Evolutionary conservation across 2,113 vertebrate species (phyloP), one percentile per base, ranked within the genome.

Genomic region (Tetrax tetrax): DNA sequence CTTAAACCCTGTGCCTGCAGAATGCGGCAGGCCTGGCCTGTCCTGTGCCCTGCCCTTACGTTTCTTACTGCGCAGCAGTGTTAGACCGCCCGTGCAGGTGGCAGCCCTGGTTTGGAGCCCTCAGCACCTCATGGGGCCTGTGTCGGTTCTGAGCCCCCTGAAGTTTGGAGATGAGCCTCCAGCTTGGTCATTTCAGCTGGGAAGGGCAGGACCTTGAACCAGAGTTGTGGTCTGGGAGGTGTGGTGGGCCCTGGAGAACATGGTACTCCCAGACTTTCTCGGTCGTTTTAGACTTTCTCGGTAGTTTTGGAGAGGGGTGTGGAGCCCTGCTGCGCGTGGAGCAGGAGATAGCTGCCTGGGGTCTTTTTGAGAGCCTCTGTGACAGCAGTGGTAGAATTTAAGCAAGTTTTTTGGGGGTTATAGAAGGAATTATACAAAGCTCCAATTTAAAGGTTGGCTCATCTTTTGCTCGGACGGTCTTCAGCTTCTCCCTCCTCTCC

Each of bases 221-320:
- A 21, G 51, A 10, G 23, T 12, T 2, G 0, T 5, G 60, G 6
- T 41, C 35, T 22, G n/a, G 27, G 45, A 33, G 33, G 7, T 10
- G 21, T 5, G 18, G 5, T 15, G 31, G 28, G 33, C 63, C 4
- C 0, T 17, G 50, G 16, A n/a, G 27, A 8, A 38, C 0, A 0
- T 0, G 4, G 24, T 13, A 3, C 37, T 59, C 66, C 6, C 10
- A 22, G 24, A 12, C 6, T 10, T 24, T 10, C 11, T 27, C 7
- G 4, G 38, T 31, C 14, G 23, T 22, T n/a, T 14, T 7, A 4
- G 15, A 7, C 22, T 81, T 53, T 15, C 18, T 47, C 22, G 1
- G 6, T 31, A 6, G 41, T 51, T 93, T 35, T 17, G 10, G 43
- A 63, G 78, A 10, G 78, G n/a, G 22, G 3, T 13, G 7, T 22